phyloP scores from a whole-genome alignment of 2,888 invertebrate species.

The Orthonychiurus folsomi region DNA sequence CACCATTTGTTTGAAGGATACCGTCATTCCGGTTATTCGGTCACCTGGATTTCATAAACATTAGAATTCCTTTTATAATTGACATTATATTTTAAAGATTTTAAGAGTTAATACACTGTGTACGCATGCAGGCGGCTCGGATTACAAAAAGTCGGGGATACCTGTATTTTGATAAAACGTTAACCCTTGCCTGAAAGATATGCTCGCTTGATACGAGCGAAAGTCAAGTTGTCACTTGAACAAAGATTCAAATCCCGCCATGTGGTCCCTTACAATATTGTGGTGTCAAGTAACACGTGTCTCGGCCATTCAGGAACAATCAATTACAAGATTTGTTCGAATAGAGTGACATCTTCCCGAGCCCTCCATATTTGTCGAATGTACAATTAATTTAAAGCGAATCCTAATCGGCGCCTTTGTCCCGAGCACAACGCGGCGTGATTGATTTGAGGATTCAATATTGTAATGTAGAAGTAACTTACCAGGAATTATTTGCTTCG shows the following conservation, averaged over 20 bases:
- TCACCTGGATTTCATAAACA: constrained; percentile 57
- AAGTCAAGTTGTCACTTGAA: background rate
- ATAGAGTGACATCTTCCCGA: background rate
- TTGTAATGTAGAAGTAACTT: constrained; percentile 33
- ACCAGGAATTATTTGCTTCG: constrained; percentile 72
- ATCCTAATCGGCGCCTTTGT: constrained; percentile 6
- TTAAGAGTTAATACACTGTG: background rate
- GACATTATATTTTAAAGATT: background rate
- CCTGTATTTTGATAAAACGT: too few species aligned
- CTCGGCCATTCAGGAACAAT: background rate
- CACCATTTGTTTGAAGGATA: constrained; percentile 78
- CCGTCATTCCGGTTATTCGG: constrained; percentile 73
- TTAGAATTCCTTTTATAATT: background rate
- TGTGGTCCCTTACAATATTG: background rate
- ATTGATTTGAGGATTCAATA: background rate
- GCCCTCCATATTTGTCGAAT: background rate
- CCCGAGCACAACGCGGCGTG: background rate
- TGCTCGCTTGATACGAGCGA: too few species aligned
- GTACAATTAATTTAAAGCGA: background rate
- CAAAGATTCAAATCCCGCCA: background rate
- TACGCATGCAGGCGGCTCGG: too few species aligned
- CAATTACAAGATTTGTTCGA: background rate
- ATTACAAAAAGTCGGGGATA: too few species aligned
- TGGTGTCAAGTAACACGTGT: background rate
- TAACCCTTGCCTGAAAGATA: too few species aligned